Evolutionary conservation across 1,140 invertebrate species (phyloP).

Genomic region (Matsumurasca onukii): DNA sequence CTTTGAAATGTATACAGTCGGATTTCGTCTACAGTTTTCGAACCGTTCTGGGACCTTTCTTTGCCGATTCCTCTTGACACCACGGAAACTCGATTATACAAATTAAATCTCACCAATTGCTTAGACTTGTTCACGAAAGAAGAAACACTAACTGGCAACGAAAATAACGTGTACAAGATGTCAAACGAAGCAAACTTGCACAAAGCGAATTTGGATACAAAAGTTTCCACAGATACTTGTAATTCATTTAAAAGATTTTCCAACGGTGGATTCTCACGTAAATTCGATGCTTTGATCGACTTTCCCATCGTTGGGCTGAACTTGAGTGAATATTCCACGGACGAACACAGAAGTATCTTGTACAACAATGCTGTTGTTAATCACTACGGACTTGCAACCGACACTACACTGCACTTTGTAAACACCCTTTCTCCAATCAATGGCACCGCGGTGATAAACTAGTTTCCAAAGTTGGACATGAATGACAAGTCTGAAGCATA

Average conservation of each 20-base stretch:
- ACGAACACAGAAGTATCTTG: slow-evolving; percentile 52
- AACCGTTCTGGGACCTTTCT: slow-evolving; percentile 55
- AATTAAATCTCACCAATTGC: slow-evolving; percentile 77
- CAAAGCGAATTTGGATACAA: slow-evolving; percentile 91
- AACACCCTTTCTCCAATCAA: slow-evolving; percentile 80
- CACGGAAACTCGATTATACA: slow-evolving; percentile 57
- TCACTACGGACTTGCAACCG: slow-evolving; percentile 89
- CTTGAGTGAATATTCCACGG: slow-evolving; percentile 77
- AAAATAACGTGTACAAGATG: slow-evolving; percentile 93
- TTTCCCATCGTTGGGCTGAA: slow-evolving; percentile 83
- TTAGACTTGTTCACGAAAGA: slow-evolving; percentile 88
- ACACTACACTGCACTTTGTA: slow-evolving; percentile 93
- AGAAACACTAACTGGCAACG: slow-evolving; percentile 90
- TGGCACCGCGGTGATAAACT: slow-evolving; percentile 94
- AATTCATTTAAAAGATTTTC: slow-evolving; percentile 86
- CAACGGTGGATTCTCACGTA: slow-evolving; percentile 81
- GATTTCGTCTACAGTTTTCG: slow-evolving; percentile 91
- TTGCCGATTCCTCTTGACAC: slow-evolving; percentile 77
- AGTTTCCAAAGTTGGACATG: slow-evolving; percentile 63
- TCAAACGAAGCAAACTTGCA: slow-evolving; percentile 85
- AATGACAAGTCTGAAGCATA: slow-evolving; percentile 85
- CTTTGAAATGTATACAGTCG: slow-evolving; percentile 85
- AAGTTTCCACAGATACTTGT: slow-evolving; percentile 67
- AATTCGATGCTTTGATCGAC: slow-evolving; percentile 81
- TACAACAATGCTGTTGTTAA: slow-evolving; percentile 93